Conservation (phyloP, 2,888 invertebrate genomes). For the Tinea semifulvella region DNA sequence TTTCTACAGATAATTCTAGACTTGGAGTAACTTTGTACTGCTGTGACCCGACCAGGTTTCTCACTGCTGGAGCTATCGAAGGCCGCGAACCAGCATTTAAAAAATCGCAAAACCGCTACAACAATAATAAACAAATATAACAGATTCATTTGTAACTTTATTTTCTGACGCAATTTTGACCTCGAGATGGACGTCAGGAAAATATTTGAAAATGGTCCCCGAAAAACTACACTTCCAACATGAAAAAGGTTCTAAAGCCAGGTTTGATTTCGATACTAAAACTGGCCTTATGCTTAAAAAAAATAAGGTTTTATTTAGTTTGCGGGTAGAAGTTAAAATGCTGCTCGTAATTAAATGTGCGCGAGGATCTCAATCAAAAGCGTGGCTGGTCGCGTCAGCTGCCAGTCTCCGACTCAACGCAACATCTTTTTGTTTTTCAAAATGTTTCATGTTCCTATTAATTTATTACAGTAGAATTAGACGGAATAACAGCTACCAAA, state of each 20-base stretch:
- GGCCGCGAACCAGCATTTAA: no score
- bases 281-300: constrained; percentile 3
- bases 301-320: background rate
- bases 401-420: constrained; percentile 20
- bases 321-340: constrained; percentile 15
- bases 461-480: no score
- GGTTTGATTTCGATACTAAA: no score
- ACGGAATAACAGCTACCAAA: no score
- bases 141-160: constrained; percentile 12
- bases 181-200: constrained; percentile 5
- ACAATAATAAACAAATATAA: background rate
- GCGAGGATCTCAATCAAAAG: constrained; percentile 25
- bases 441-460: no score
- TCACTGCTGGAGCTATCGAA: no score
- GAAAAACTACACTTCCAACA: constrained; percentile 15
- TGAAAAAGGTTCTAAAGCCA: no score
- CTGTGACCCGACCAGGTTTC: no score
- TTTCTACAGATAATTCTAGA: no score
- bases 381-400: constrained; percentile 27
- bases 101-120: no score
- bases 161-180: background rate
- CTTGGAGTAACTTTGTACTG: no score
- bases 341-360: constrained; percentile 25
- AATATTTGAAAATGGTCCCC: constrained; percentile 5
- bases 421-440: constrained; percentile 3